Evolutionary conservation across 2,113 vertebrate genomes (phyloP), one percentile per base, ranked within the genome.

Genomic region (Phrynocephalus versicolor): DNA sequence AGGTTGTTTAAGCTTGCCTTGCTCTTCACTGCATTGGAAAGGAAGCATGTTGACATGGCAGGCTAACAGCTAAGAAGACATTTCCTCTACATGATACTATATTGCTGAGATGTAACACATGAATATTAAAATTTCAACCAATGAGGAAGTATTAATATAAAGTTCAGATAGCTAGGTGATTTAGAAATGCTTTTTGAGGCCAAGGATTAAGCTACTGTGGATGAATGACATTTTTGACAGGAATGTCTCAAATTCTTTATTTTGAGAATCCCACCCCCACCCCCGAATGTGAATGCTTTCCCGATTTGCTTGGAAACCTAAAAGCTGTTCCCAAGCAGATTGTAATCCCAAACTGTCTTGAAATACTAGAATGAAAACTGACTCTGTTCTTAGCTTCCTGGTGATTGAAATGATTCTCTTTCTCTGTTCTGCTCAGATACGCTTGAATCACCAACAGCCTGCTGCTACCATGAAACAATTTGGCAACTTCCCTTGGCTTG

Each of bases 401-500:
- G 85, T 78, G 45, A n/a, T 60, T 83, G 87, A 89, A 81, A 79
- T 87, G 84, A 90, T 81, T 71, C 37, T 80, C 45, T 91, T 90
- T 89, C 10, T 45, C 87, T 86, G 25, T 27, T 51, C 87, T 78
- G 14, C 21, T 84, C n/a, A 83, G 60, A 80, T 69, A 16, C 45
- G 18, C 37, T 35, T 57, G 35, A 76, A 27, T 84, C 79, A 82
- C 10, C 15, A 0, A 1, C 41, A 94, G 77, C 90, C 79, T 37
- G 45, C 64, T 67, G 2, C 79, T 51, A 69, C 7, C 37, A 37
- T 89, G 69, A 85, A 89, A 23, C 67, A 85, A 45, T 82, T 88
- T 87, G 76, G 62, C 7, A 57, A 79, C 37, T 41, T 62, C n/a
- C 87, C 57, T 13, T 10, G 14, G 65, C 33, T 12, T 27, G 51